Percentiles rank a stretch among this genome's conserved stretches.
These are phyloP conservation scores for Dryobotodes eremita DNA, from an alignment of 2,888 invertebrate genomes.

Conservation along the genomic window DNA sequence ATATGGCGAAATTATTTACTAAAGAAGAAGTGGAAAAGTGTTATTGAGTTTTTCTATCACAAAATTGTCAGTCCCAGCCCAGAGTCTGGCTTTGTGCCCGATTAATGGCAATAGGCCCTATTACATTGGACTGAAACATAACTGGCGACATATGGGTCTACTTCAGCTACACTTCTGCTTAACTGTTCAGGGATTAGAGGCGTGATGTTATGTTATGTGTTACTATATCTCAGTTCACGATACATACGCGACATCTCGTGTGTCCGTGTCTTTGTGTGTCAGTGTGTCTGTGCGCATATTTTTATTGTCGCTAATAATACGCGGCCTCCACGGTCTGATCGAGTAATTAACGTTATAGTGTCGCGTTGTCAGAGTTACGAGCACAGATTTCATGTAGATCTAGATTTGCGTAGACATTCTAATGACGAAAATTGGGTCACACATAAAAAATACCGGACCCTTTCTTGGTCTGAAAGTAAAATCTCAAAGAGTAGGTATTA, in stretches of 20 bases:
- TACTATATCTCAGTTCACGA: not conserved
- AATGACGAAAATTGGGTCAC: not conserved
- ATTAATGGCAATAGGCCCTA: not conserved
- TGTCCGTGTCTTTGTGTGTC: not conserved
- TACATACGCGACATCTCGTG: not conserved
- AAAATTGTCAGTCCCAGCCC: not conserved
- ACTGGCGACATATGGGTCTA: no score
- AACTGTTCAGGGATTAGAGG: accelerated
- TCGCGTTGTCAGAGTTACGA: conserved; percentile 13
- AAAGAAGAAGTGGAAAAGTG: not conserved
- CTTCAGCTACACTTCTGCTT: not conserved
- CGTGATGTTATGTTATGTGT: not conserved
- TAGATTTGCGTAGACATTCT: not conserved
- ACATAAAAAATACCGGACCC: not conserved
- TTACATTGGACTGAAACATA: not conserved
- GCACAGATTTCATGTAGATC: not conserved
- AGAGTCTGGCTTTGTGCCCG: not conserved
- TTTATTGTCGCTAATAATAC: conserved; percentile 38
- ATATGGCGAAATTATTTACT: no score
- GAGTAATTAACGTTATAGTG: conserved; percentile 38
- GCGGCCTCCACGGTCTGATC: conserved; percentile 43
- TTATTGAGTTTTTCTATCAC: not conserved
- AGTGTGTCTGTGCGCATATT: conserved; percentile 14
- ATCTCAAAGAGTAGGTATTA: not conserved
- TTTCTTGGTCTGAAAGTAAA: not conserved